phyloP scores from a whole-genome alignment of 2,113 vertebrate genomes.

The Varanus salvator region DNA sequence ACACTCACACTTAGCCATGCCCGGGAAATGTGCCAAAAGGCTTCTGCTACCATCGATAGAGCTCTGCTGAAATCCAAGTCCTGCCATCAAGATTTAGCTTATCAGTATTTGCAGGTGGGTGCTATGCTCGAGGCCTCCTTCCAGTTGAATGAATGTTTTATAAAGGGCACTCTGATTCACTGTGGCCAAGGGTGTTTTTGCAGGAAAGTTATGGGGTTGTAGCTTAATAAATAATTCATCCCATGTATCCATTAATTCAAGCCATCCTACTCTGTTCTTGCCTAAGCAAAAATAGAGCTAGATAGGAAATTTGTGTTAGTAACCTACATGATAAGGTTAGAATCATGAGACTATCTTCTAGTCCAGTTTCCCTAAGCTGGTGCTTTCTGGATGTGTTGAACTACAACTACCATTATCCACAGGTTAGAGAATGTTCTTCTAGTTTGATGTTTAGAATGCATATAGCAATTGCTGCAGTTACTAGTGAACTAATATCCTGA shows the following conservation, averaged over 20 bases:
- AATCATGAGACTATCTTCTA: background rate
- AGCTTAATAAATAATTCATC: background rate
- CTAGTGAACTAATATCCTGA: background rate
- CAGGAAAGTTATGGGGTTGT: rapidly evolving
- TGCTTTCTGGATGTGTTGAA: background rate
- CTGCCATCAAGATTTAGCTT: conserved; percentile 94
- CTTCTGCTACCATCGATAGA: conserved; percentile 94
- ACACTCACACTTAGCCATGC: conserved; percentile 93
- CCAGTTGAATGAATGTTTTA: background rate
- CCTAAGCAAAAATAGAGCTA: background rate
- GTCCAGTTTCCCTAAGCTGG: background rate
- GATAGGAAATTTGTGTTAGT: background rate
- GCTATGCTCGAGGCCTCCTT: rapidly evolving
- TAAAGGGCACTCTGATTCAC: background rate
- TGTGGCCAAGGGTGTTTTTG: background rate
- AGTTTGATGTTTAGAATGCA: background rate
- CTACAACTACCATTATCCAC: too few relatives aligned
- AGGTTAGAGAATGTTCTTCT: too few relatives aligned
- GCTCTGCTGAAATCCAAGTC: conserved; percentile 97
- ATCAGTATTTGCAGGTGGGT: conserved; percentile 95
- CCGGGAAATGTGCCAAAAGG: conserved; percentile 92
- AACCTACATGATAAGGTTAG: background rate
- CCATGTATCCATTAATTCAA: background rate
- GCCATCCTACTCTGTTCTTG: background rate
- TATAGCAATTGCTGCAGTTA: background rate